Conservation (phyloP, 2,797 vertebrate species). For the Euphonia xanthogaster region DNA sequence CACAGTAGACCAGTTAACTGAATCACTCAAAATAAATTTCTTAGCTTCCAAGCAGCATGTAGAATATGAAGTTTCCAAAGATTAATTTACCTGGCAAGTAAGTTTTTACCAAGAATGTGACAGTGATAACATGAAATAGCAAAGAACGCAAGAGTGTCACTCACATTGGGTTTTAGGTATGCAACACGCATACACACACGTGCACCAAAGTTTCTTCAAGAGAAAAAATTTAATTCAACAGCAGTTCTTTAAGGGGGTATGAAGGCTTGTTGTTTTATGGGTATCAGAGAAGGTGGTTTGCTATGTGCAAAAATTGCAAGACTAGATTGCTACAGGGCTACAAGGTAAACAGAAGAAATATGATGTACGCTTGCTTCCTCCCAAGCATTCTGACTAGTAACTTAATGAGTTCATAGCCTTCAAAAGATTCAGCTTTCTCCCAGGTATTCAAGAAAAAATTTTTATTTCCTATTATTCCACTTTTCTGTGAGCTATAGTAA, state of each 20-base stretch:
- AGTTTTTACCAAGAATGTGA: not conserved
- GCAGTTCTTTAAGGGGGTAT: not conserved
- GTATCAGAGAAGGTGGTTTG: not conserved
- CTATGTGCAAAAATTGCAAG: not conserved
- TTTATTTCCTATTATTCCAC: not conserved
- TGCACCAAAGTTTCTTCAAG: not conserved
- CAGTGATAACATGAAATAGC: not conserved
- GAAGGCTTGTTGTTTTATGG: not conserved
- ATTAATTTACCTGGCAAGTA: not conserved
- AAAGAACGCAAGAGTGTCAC: not conserved
- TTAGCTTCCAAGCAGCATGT: not conserved
- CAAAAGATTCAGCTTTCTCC: not conserved
- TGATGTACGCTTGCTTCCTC: not conserved
- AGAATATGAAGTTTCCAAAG: not conserved
- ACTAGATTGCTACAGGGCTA: not conserved
- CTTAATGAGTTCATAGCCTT: not conserved
- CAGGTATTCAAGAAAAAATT: not conserved
- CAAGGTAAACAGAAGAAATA: not conserved
- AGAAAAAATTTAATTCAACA: constrained; percentile 5
- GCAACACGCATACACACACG: not conserved
- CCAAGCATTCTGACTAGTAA: not conserved
- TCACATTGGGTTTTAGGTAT: not conserved
- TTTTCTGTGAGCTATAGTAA: not conserved
- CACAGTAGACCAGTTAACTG: not conserved
- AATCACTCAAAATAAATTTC: not conserved